Conservation (phyloP, 2,888 invertebrate genomes). For the Hypolimnas misippus region DNA sequence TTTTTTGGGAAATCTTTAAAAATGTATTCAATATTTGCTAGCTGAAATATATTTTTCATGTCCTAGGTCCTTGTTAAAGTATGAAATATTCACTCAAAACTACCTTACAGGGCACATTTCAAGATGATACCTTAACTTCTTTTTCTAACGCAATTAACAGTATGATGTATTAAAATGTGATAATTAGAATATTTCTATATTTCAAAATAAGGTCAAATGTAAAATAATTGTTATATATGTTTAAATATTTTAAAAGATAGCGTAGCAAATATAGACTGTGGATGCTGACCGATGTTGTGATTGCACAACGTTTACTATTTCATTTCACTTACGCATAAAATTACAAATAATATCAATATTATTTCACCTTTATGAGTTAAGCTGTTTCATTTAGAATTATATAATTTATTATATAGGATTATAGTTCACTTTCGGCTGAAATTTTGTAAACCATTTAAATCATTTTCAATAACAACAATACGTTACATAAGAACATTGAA, state of each 20-base stretch:
- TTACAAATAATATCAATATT: conserved; percentile 5
- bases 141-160: no score
- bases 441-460: not conserved
- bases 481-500: conserved; percentile 41
- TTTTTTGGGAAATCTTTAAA: no score
- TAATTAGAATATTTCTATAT: no score
- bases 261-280: conserved; percentile 25
- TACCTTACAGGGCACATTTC: no score
- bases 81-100: no score
- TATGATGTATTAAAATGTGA: no score
- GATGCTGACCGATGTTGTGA: conserved; percentile 47
- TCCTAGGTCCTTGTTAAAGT: not conserved
- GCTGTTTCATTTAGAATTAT: not conserved
- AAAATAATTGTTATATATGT: not conserved
- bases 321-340: conserved; percentile 15
- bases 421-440: not conserved
- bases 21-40: not conserved
- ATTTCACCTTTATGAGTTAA: conserved; percentile 5
- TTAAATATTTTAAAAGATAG: not conserved
- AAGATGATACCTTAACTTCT: no score
- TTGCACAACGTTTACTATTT: conserved; percentile 43
- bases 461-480: conserved; percentile 10
- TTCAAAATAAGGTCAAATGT: not conserved
- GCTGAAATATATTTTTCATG: not conserved
- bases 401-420: conserved; percentile 11